Evolutionary conservation across 2,888 invertebrate genomes (phyloP).

Genomic region (Archaeoteleia sp.): DNA sequence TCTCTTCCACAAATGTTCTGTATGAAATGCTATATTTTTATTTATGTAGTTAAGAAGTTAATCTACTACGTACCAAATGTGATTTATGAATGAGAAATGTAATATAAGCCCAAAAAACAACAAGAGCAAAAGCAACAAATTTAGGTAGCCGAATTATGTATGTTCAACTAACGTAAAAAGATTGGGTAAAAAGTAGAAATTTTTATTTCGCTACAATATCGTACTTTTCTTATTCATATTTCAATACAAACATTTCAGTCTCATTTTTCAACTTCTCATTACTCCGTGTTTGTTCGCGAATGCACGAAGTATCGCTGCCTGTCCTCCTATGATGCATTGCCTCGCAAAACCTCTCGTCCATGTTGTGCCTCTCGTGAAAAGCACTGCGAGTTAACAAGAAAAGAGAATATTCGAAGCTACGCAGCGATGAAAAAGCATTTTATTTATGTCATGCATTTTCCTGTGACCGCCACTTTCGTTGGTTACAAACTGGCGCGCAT

Average conservation of each 20-base stretch:
- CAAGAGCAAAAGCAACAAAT: no score
- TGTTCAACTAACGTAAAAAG: no score
- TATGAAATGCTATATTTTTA: no score
- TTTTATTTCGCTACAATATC: background rate
- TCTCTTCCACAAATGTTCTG: no score
- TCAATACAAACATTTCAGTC: conserved; percentile 17
- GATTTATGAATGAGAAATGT: no score
- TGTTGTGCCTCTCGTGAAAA: conserved; percentile 21
- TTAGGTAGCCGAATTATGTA: no score
- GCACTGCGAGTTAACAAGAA: conserved; percentile 25
- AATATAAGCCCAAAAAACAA: no score
- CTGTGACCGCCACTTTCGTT: conserved; percentile 16
- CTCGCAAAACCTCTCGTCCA: conserved; percentile 12
- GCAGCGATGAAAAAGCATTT: conserved; percentile 18
- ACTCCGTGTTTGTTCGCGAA: conserved; percentile 19
- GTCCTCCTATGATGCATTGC: conserved; percentile 24
- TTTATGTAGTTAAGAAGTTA: no score
- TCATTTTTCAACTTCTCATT: conserved; percentile 22
- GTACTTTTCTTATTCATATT: conserved; percentile 16
- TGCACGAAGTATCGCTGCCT: conserved; percentile 14
- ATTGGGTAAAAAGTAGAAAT: no score
- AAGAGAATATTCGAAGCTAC: conserved; percentile 27
- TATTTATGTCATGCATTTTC: conserved; percentile 17
- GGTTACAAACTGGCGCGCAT: conserved; percentile 1
- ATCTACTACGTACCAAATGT: no score